Percentiles rank a stretch among this genome's conserved stretches.
Conservation (phyloP, 35 echinoderm and acorn worm genomes). For the Eucidaris tribuloides region DNA sequence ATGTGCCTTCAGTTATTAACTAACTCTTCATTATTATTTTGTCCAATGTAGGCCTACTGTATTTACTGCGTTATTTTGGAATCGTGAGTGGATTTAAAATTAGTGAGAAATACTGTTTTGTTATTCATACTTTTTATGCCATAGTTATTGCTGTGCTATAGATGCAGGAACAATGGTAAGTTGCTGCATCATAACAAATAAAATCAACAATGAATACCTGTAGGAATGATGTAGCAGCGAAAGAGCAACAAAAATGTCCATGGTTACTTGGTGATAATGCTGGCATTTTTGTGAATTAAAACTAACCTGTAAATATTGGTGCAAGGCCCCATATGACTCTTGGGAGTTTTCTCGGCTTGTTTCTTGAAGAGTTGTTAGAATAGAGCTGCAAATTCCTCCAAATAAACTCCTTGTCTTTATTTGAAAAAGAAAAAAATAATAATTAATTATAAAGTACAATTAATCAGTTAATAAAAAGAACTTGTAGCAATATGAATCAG, state of each 20-base stretch:
- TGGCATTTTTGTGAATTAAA: neutral
- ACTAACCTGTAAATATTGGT: conserved; percentile 3
- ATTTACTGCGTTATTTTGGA: too few species aligned
- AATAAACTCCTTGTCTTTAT: neutral
- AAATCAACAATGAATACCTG: neutral
- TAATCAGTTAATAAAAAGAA: neutral
- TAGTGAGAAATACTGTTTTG: too few species aligned
- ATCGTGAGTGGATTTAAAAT: too few species aligned
- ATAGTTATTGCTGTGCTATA: neutral
- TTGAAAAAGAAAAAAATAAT: neutral
- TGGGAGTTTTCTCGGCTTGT: neutral
- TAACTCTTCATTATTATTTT: too few species aligned
- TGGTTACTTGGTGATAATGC: neutral
- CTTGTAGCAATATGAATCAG: neutral
- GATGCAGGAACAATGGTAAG: neutral
- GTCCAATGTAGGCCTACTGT: too few species aligned
- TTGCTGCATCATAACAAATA: neutral
- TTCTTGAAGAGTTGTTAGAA: neutral
- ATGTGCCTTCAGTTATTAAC: too few species aligned
- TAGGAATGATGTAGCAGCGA: neutral
- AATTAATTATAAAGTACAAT: neutral
- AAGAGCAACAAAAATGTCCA: neutral
- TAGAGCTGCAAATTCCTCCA: neutral
- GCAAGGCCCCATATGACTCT: neutral
- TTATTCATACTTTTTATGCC: neutral